A percentile compares a stretch with the other conserved stretches of the same genome.
Conservation (phyloP, 2,888 invertebrate genomes). For the Drosophila melanosoma region DNA sequence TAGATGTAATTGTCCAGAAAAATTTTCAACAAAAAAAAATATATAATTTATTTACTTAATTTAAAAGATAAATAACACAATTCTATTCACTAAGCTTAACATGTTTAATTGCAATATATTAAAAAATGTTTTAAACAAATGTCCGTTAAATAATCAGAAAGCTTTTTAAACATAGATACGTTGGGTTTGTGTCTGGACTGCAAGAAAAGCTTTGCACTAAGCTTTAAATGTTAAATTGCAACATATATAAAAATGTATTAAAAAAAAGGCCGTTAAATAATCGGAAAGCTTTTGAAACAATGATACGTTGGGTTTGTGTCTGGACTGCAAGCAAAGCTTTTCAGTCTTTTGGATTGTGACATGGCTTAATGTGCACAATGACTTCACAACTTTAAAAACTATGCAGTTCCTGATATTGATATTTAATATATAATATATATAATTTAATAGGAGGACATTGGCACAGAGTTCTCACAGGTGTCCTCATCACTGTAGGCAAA, state of each 20-base stretch:
- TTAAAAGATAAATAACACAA: not conserved
- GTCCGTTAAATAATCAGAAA: constrained; percentile 26
- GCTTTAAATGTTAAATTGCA: not conserved
- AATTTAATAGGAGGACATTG: constrained; percentile 53
- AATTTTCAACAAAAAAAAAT: not conserved
- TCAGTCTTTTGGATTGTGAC: not conserved
- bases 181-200: constrained; percentile 29
- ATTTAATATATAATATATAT: constrained; percentile 34
- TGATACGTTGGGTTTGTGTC: constrained; percentile 29
- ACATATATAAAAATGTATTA: not conserved
- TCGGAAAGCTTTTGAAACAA: not conserved
- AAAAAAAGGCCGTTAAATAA: constrained; percentile 24
- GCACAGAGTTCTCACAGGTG: constrained; percentile 75
- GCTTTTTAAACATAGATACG: constrained; percentile 2
- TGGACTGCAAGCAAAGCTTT: not conserved
- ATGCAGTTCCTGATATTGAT: not conserved
- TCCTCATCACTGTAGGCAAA: constrained; percentile 65
- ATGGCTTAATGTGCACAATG: constrained; percentile 13
- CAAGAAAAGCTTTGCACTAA: not conserved
- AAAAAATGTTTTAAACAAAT: not conserved
- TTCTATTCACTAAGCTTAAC: not conserved
- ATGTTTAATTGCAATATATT: not conserved
- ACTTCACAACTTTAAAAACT: constrained; percentile 5
- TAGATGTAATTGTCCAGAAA: not conserved
- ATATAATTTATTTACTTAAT: not conserved